Evolutionary conservation across 2,113 vertebrate species (phyloP).

Genomic region (Otolemur garnettii): DNA sequence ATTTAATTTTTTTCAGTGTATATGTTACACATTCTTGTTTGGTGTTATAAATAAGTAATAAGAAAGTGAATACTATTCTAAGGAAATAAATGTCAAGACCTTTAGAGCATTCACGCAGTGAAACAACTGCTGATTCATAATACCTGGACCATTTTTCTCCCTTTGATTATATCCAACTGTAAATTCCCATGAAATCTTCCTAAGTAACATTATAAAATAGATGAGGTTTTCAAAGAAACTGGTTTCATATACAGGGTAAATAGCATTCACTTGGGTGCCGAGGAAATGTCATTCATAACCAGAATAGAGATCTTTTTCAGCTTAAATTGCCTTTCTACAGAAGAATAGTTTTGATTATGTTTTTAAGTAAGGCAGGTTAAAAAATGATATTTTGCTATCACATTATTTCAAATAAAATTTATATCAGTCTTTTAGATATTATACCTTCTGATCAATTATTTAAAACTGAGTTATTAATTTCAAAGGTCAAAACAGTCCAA

Average conservation of each 20-base stretch:
- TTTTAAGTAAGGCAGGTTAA: slow-evolving; percentile 54
- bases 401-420: slow-evolving; percentile 23
- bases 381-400: not conserved
- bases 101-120: not conserved
- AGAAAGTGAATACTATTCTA: slow-evolving; percentile 61
- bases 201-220: slow-evolving; percentile 53
- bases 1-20: slow-evolving; percentile 38
- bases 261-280: not conserved
- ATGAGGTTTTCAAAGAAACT: slow-evolving; percentile 44
- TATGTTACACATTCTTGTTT: slow-evolving; percentile 29
- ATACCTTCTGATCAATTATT: slow-evolving; percentile 64
- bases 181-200: slow-evolving; percentile 33
- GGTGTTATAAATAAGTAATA: slow-evolving; percentile 57
- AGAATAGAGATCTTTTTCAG: not conserved
- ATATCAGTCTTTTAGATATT: slow-evolving; percentile 11
- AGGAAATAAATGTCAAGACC: slow-evolving; percentile 72
- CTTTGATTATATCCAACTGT: slow-evolving; percentile 50
- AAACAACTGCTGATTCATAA: slow-evolving; percentile 37
- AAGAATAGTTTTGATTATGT: not conserved
- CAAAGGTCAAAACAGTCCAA: slow-evolving; percentile 60
- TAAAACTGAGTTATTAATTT: slow-evolving; percentile 61
- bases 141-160: not conserved
- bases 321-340: not conserved
- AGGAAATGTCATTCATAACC: slow-evolving; percentile 46
- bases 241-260: not conserved